Base-by-base conservation (phyloP, 2,113 vertebrate genomes). In the Salvelinus sp. region DNA sequence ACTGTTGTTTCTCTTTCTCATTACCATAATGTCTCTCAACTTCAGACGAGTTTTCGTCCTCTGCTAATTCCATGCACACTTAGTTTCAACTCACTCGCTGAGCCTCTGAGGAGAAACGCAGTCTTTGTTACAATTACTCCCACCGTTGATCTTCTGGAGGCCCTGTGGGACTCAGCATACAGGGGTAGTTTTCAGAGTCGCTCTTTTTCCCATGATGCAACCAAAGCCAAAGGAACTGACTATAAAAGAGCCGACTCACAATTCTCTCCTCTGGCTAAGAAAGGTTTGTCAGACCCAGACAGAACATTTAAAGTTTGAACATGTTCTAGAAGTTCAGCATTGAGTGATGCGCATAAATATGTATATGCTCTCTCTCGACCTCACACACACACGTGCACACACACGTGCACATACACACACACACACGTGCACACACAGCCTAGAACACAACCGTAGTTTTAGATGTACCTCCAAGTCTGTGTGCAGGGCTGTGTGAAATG, bases 1-100 rank as follows among this genome's bases (percentile, higher is more conserved):
- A 54, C 74, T 28, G 20, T 81, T 80, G 28, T 83, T 76, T 66
- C 14, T 20, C 62, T 57, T 23, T 66, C 23, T n/a, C 48, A 80
- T 90, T 82, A 80, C 72, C 79, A 84, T 87, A 82, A 87, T 58
- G 79, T 78, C 63, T 86, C 69, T 27, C 66, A 88, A 88, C 81
- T 83, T 89, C 77, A 86, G 20, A 86, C 14, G 71, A 16, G 6
- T 82, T 88, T 80, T 83, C 77, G 33, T 63, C 76, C 76, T 72
- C 79, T 69, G 74, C 78, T 88, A 84, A 91, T 91, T 89, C 84
- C 47, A 38, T 73, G 90, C 85, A 84, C 79, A 84, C 84, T 88
- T 75, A 54, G 87, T 83, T 89, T 90, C 87, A 88, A 83, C 87
- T 91, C 75, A 5, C 70, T 60, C 75, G 75, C 69, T 78, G 2